These are phyloP conservation scores for Dimorphilus gyrociliatus DNA, from an alignment of 2,888 invertebrate genomes.

Conservation along the genomic window DNA sequence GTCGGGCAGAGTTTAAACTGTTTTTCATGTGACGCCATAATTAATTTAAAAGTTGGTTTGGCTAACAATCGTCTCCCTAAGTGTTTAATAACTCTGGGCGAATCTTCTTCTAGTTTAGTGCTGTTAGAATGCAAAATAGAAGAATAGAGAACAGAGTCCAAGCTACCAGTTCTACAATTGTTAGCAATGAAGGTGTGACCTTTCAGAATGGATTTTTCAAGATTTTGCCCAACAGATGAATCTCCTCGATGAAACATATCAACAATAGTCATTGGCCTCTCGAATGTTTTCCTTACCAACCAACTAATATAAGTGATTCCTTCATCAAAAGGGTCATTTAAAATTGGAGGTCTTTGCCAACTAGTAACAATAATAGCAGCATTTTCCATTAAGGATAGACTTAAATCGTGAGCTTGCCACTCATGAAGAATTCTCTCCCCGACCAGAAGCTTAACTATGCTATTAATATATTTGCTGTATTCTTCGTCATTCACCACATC, in stretches of 20 bases:
- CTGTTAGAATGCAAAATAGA: no score
- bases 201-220: no score
- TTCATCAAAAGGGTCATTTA: constrained; percentile 31
- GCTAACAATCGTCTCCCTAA: constrained; percentile 30
- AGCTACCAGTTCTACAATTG: no score
- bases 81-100: constrained; percentile 28
- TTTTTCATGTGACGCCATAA: constrained; percentile 20
- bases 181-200: no score
- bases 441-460: constrained; percentile 28
- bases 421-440: constrained; percentile 22
- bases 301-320: constrained; percentile 21
- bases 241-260: no score
- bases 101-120: no score
- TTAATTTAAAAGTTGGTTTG: constrained; percentile 28
- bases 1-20: constrained; percentile 26
- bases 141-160: no score
- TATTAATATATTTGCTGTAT: constrained; percentile 25
- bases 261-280: constrained; percentile 17
- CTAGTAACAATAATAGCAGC: constrained; percentile 30
- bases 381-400: constrained; percentile 31
- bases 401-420: constrained; percentile 27
- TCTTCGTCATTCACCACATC: constrained; percentile 14
- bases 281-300: constrained; percentile 17
- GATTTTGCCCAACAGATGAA: no score
- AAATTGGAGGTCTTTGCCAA: constrained; percentile 31